Conservation (phyloP, 2,113 vertebrate species). For the Rhabdornis inornatus region DNA sequence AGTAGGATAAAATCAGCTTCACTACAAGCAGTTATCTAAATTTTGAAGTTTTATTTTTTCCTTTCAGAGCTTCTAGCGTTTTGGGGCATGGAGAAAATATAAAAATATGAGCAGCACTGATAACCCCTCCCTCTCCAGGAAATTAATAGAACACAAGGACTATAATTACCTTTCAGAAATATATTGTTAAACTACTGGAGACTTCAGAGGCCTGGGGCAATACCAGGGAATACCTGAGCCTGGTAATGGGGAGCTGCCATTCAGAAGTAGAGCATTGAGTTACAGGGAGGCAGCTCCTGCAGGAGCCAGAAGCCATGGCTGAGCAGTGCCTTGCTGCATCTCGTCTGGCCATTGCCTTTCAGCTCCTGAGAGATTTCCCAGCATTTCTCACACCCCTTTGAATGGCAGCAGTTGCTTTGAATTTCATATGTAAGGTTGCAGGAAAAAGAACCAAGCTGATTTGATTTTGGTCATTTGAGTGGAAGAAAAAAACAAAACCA, state of each 20-base stretch:
- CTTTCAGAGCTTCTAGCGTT: not conserved
- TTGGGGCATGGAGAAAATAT: not conserved
- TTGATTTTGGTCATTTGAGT: not conserved
- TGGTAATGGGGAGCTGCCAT: fast-evolving
- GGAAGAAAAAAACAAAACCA: not conserved
- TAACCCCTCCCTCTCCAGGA: not conserved
- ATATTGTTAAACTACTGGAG: not conserved
- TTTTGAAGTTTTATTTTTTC: not conserved
- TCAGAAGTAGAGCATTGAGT: not conserved
- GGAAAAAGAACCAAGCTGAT: not conserved
- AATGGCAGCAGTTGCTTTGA: not conserved
- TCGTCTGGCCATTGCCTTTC: fast-evolving
- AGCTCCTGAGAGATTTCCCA: not conserved
- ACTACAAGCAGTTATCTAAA: not conserved
- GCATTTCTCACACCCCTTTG: not conserved
- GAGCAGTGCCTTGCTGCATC: not conserved
- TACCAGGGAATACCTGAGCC: not conserved
- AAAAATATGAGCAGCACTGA: not conserved
- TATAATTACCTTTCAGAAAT: not conserved
- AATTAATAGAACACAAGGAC: not conserved
- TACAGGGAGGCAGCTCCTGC: not conserved
- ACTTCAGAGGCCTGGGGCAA: not conserved
- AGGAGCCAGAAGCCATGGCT: not conserved
- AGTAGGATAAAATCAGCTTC: not conserved
- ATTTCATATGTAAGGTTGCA: not conserved